Evolutionary conservation across 2,797 vertebrate genomes (phyloP).

Genomic region (Choloepus didactylus): DNA sequence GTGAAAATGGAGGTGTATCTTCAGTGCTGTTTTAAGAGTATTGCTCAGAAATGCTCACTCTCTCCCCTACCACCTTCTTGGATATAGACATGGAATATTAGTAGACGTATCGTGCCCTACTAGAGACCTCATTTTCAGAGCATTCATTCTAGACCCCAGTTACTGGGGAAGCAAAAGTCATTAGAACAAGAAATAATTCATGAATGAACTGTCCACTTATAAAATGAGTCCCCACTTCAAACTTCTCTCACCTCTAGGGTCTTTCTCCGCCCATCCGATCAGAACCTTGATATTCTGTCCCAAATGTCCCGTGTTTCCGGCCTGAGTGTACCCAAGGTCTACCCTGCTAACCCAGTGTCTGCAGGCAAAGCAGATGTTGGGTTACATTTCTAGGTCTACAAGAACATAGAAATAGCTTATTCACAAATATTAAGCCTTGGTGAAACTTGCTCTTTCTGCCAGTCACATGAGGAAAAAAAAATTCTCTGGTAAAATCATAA

Average conservation of each 20-base stretch:
- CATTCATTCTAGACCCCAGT: slow-evolving; percentile 18
- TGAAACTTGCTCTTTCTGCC: slow-evolving; percentile 37
- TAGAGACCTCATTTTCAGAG: background rate
- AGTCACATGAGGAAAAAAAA: background rate
- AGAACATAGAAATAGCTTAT: slow-evolving; percentile 7
- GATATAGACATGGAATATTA: background rate
- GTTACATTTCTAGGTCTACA: slow-evolving; percentile 26
- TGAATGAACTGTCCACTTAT: background rate
- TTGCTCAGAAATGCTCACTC: background rate
- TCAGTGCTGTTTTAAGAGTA: background rate
- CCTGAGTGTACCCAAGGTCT: background rate
- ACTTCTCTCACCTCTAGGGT: background rate
- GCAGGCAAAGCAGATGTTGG: background rate
- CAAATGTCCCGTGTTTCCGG: background rate
- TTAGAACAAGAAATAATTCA: slow-evolving; percentile 18
- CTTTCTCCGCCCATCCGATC: background rate
- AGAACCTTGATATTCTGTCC: background rate
- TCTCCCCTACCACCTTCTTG: background rate
- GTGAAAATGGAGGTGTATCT: background rate
- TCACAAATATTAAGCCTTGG: slow-evolving; percentile 22
- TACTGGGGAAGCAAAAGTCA: slow-evolving; percentile 23
- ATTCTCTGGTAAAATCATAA: slow-evolving; percentile 32
- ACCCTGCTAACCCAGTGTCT: background rate
- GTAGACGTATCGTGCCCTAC: background rate
- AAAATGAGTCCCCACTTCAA: background rate